A percentile compares a stretch with the other conserved stretches of the same genome.
These are phyloP conservation scores for Branchellion lobata DNA, from an alignment of 2,888 invertebrate genomes.

Conservation along the genomic window DNA sequence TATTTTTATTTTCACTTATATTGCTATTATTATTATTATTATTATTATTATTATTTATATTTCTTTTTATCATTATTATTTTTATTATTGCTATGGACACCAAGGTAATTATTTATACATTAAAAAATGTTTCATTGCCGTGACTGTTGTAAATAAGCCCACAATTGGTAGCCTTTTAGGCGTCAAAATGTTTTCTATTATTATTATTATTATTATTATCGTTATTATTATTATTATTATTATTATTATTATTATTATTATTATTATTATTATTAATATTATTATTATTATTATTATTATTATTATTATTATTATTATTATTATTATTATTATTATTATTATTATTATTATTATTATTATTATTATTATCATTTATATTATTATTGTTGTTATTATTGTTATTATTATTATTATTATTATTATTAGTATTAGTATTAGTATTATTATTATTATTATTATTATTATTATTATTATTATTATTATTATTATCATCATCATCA, in stretches of 20 bases:
- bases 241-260: not conserved
- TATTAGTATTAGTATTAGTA: constrained; percentile 17
- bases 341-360: not conserved
- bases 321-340: not conserved
- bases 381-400: not conserved
- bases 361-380: not conserved
- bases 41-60: constrained; percentile 21
- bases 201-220: no score
- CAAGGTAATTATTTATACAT: no score
- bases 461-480: not conserved
- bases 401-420: not conserved
- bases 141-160: no score
- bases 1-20: constrained; percentile 10
- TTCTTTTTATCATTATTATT: constrained; percentile 4
- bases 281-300: not conserved
- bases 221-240: no score
- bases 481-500: constrained; percentile 2
- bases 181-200: no score
- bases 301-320: not conserved
- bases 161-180: no score
- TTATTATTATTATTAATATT: not conserved
- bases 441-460: not conserved
- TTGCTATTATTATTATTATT: constrained; percentile 23
- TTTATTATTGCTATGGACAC: not conserved
- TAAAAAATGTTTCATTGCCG: no score